Percentiles rank a stretch among this genome's conserved stretches.
These are phyloP conservation scores for Protaetia brevitarsis DNA, from an alignment of 1,140 invertebrate species.

Conservation along the genomic window DNA sequence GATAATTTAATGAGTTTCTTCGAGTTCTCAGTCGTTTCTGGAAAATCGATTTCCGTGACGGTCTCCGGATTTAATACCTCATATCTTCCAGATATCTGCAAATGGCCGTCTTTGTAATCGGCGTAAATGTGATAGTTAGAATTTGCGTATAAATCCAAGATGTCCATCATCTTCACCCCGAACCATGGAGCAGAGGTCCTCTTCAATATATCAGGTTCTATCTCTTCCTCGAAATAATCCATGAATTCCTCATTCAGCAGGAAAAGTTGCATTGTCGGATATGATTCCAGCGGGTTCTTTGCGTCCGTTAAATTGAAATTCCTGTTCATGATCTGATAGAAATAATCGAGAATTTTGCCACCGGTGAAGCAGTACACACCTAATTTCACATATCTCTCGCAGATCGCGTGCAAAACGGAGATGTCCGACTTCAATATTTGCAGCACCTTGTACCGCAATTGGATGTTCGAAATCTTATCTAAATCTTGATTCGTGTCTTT, in stretches of 20 bases:
- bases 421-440: conserved; percentile 11
- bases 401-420: not conserved
- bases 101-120: not conserved
- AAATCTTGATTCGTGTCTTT: not conserved
- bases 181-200: not conserved
- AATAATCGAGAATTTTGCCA: not conserved
- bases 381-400: conserved; percentile 15
- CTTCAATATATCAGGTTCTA: conserved; percentile 4
- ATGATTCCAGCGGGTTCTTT: not conserved
- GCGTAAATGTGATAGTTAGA: conserved; percentile 2
- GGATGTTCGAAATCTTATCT: not conserved
- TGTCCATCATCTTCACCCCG: conserved; percentile 6
- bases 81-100: conserved; percentile 4
- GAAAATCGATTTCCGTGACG: not conserved
- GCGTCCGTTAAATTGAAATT: not conserved
- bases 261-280: not conserved
- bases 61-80: conserved; percentile 7
- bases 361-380: not conserved
- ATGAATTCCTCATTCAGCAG: conserved; percentile 14
- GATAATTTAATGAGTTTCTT: conserved; percentile 3
- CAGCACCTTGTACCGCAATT: not conserved
- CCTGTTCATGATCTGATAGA: conserved; percentile 12
- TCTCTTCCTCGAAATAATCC: conserved; percentile 8
- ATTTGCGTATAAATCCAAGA: conserved; percentile 11
- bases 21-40: not conserved